phyloP scores from a whole-genome alignment of 2,888 invertebrate genomes.

The Dromius quadrimaculatus region DNA sequence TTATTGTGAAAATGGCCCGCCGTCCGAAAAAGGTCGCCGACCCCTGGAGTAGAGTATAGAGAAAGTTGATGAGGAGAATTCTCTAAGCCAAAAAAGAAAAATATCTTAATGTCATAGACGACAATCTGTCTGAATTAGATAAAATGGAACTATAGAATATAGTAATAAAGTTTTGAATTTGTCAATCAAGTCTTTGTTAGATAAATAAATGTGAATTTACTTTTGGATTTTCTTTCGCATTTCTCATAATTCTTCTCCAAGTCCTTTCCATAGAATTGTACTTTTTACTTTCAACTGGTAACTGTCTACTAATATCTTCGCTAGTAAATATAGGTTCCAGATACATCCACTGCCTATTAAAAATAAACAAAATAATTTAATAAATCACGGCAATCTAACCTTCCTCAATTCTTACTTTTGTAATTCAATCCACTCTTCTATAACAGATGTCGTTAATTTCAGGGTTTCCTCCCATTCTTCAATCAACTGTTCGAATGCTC shows the following conservation, averaged over 20 bases:
- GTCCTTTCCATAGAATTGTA: constrained; percentile 83
- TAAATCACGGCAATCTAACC: neutral
- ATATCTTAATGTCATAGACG: neutral
- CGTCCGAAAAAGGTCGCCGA: too few relatives aligned
- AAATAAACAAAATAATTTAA: neutral
- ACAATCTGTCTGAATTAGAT: too few relatives aligned
- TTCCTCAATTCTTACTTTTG: constrained; percentile 71
- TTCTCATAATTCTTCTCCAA: constrained; percentile 83
- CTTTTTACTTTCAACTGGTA: constrained; percentile 83
- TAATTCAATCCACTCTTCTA: constrained; percentile 78
- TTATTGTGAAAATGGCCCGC: too few relatives aligned
- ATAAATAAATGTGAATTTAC: too few relatives aligned
- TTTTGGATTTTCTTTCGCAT: constrained; percentile 76
- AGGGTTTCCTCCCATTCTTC: constrained; percentile 81
- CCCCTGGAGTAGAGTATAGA: too few relatives aligned
- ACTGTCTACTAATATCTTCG: constrained; percentile 82
- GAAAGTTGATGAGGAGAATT: too few relatives aligned
- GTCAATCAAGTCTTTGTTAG: too few relatives aligned
- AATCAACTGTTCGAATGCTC: constrained; percentile 80
- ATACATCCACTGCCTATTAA: constrained; percentile 81
- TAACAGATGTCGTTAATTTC: constrained; percentile 73
- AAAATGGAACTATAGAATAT: too few relatives aligned
- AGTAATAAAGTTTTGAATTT: too few relatives aligned
- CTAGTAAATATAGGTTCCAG: constrained; percentile 86
- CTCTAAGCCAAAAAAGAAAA: neutral